phyloP scores from a whole-genome alignment of 37 sponge, comb jelly and placozoan species.

The Diacarnus erythraeanus region DNA sequence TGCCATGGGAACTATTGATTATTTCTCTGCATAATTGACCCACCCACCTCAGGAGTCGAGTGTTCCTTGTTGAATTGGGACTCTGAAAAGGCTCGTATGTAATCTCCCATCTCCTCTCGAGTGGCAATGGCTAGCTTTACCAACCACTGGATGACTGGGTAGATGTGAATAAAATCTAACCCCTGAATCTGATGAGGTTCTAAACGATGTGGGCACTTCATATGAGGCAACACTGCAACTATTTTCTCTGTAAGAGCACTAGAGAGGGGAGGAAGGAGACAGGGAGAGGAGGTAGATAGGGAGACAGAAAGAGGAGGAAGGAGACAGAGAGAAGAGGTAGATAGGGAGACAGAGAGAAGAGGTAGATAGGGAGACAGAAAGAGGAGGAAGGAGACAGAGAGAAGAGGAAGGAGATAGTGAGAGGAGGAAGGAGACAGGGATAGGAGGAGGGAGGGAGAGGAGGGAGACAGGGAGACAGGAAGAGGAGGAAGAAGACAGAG shows the following conservation, averaged over 20 bases:
- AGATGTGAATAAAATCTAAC: slow-evolving; percentile 96
- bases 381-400: slow-evolving; percentile 6
- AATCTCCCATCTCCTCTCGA: slow-evolving; percentile 92
- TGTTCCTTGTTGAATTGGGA: slow-evolving; percentile 80
- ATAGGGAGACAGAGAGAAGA: neutral
- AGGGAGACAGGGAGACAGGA: neutral
- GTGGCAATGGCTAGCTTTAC: slow-evolving; percentile 96
- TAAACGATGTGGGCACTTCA: slow-evolving; percentile 98
- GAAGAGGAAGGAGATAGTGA: neutral
- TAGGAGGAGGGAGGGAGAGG: neutral
- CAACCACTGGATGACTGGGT: slow-evolving; percentile 98
- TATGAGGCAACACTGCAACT: slow-evolving; percentile 90
- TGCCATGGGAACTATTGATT: too few species aligned
- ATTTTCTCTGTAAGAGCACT: slow-evolving; percentile 99
- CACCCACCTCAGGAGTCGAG: slow-evolving; percentile 63
- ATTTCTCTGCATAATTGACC: neutral
- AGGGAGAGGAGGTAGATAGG: slow-evolving; percentile 6
- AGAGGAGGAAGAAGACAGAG: neutral
- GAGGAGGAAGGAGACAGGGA: neutral
- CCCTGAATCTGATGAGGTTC: slow-evolving; percentile 99
- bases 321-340: neutral
- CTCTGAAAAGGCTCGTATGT: slow-evolving; percentile 86
- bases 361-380: neutral
- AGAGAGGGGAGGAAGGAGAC: neutral
- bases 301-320: too few species aligned